Base-by-base conservation (phyloP, 2,888 invertebrate species). In the Pteria penguin region DNA sequence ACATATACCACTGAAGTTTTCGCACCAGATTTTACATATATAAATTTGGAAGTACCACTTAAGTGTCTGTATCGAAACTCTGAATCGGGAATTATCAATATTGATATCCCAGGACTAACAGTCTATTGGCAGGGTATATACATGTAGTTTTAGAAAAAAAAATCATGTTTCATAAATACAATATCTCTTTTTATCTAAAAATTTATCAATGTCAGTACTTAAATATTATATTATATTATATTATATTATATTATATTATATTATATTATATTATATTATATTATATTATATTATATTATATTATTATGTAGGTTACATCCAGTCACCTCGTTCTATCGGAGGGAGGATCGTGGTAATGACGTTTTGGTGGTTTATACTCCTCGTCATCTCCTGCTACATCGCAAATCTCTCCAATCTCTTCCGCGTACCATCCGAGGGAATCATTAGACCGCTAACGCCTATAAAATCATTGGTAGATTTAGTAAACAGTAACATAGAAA, bases 331-430 rank as follows among this genome's bases (percentile, higher is more conserved):
- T 2, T 88, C 88, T 2, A 33, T 88, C 22, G 88, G 87, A 5
- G 88, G 84, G 1, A 81, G 89, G 8, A 72, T 87, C 4, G 82
- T 87, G 3, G 84, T 85, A 32, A 76, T 81, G 8, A 79, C 82
- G 68, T 89, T 88, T 88, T 89, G 88, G 87, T 24, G 86, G 27
- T 89, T 88, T 72, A 83, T 86, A 26, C 67, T 88, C 14, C 74
- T 87, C 18, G 84, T 86, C 14, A 60, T 89, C 4, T 65, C 85
- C 22, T 83, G 86, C 26, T 89, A 88, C 77, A 87, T 85, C 11
- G 86, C 87, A 22, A 85, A 85, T 67, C 77, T 89, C 26, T 86
- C 87, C 36, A 87, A 87, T 82, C 75, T 84, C 27, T 78, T 89
- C 22, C 75, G 84, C 14, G 66, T 82, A n/a, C 82, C 80, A 4